A percentile compares a stretch with the other conserved stretches of the same genome.
Evolutionary conservation across 2,888 invertebrate genomes (phyloP).

Genomic region (Pinctada fucata): DNA sequence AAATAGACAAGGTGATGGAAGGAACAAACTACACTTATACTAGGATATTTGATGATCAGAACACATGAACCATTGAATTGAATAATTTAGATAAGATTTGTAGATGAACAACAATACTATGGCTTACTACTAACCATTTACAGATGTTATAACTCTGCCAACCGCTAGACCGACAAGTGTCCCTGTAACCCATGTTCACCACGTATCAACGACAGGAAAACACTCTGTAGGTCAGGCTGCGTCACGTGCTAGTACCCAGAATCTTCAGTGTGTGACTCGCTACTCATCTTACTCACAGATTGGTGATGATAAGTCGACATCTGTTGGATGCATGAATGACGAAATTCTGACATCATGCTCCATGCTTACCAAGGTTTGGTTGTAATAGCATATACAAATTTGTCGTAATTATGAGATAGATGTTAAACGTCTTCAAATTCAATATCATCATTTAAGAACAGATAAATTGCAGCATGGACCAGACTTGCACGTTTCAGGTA

Average conservation of each 20-base stretch:
- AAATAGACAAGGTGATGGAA: too few relatives aligned
- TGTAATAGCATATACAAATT: too few relatives aligned
- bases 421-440: neutral
- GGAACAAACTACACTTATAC: too few relatives aligned
- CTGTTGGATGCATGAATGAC: conserved; percentile 8
- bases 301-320: conserved; percentile 16
- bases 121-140: neutral
- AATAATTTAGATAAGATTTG: too few relatives aligned
- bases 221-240: neutral
- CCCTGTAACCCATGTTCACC: neutral
- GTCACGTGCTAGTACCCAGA: neutral
- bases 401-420: too few relatives aligned
- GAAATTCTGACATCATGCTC: conserved; percentile 19
- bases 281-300: conserved; percentile 17
- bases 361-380: conserved; percentile 14
- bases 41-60: too few relatives aligned
- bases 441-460: too few relatives aligned
- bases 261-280: conserved; percentile 6
- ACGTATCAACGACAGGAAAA: conserved; percentile 1
- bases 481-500: too few relatives aligned
- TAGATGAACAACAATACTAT: neutral
- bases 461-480: too few relatives aligned
- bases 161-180: neutral
- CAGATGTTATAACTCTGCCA: neutral
- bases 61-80: too few relatives aligned